phyloP scores from a whole-genome alignment of 2,888 invertebrate species.

The Microplitis manilae region DNA sequence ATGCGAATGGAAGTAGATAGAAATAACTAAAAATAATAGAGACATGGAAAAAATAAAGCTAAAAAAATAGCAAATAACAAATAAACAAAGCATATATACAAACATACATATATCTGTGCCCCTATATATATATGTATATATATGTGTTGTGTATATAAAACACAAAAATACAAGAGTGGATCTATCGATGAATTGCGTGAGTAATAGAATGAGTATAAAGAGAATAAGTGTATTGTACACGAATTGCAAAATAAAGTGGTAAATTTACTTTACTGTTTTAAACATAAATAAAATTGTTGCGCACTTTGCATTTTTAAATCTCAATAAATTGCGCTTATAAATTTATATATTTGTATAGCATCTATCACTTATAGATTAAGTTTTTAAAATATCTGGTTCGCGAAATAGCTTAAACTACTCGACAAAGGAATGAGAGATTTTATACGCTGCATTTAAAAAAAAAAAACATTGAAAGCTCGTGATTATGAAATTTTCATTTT shows the following conservation, averaged over 20 bases:
- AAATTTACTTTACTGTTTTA: slow-evolving; percentile 32
- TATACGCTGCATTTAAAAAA: background rate
- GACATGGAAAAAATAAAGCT: background rate
- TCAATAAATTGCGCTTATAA: background rate
- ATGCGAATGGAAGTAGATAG: slow-evolving; percentile 6
- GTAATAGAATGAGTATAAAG: background rate
- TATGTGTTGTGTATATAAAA: background rate
- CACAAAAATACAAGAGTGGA: slow-evolving; percentile 1
- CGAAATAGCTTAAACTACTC: no score
- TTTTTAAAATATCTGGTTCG: no score
- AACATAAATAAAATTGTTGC: background rate
- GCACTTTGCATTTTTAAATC: slow-evolving; percentile 22
- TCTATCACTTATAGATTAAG: no score
- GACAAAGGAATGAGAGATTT: slow-evolving; percentile 1
- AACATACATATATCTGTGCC: background rate
- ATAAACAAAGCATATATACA: background rate
- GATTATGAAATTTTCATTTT: slow-evolving; percentile 4
- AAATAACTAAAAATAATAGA: slow-evolving; percentile 18
- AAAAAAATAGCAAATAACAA: background rate
- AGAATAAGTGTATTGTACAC: slow-evolving; percentile 15
- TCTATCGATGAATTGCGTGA: slow-evolving; percentile 18
- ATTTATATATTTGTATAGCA: no score
- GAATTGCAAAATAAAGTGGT: slow-evolving; percentile 24
- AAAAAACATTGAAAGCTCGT: background rate
- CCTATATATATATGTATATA: no score